Conservation (phyloP, 2,113 vertebrate species). For the Tragelaphus imberbis region DNA sequence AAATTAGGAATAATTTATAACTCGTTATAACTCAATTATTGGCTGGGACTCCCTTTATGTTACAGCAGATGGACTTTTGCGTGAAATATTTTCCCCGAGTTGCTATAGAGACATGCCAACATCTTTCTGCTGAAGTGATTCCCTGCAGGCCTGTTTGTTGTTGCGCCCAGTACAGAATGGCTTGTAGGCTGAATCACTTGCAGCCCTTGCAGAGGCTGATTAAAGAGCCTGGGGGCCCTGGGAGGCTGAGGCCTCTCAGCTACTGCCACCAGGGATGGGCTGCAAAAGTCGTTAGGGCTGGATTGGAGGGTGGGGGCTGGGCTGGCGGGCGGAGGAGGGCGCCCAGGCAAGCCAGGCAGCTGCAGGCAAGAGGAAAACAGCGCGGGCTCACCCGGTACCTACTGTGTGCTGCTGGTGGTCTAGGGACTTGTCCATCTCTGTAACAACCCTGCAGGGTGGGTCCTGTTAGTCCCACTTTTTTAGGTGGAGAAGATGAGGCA, state of each 20-base stretch:
- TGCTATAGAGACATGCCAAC: constrained; percentile 85
- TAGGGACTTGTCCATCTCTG: neutral
- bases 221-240: constrained; percentile 70
- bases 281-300: constrained; percentile 73
- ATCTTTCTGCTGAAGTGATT: constrained; percentile 81
- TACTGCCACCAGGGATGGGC: constrained; percentile 58
- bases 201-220: constrained; percentile 75
- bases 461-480: neutral
- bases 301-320: neutral
- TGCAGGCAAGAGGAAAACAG: neutral
- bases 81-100: constrained; percentile 85
- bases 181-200: constrained; percentile 74
- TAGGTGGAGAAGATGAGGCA: neutral
- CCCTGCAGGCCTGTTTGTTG: constrained; percentile 82
- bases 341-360: constrained; percentile 64
- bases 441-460: no score
- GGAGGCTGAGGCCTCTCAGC: constrained; percentile 67
- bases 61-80: constrained; percentile 82
- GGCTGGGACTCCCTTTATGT: constrained; percentile 78
- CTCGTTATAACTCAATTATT: constrained; percentile 68
- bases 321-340: neutral
- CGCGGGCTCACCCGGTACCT: neutral
- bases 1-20: constrained; percentile 80
- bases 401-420: neutral
- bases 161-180: constrained; percentile 73